Evolutionary conservation across 1,140 invertebrate species (phyloP).

Genomic region (Muscidifurax raptorellus): DNA sequence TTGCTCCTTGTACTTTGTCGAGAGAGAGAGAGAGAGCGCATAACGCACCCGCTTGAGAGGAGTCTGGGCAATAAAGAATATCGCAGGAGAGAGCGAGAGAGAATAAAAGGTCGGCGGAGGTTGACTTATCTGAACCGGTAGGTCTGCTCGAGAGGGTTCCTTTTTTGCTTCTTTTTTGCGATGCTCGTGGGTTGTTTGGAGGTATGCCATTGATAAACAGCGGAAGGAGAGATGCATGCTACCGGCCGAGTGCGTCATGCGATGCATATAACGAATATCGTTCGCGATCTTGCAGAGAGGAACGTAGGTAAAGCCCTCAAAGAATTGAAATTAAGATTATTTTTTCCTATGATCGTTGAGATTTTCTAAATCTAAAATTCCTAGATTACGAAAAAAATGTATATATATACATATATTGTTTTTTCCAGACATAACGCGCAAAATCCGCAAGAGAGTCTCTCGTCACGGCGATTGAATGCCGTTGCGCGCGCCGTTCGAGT

Average conservation of each 20-base stretch:
- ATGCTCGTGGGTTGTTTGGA: neutral
- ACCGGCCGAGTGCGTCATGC: neutral
- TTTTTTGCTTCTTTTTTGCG: slow-evolving; percentile 13
- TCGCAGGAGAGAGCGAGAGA: slow-evolving; percentile 34
- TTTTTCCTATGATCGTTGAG: too few species aligned
- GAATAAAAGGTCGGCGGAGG: slow-evolving; percentile 64
- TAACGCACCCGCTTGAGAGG: slow-evolving; percentile 53
- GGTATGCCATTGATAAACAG: neutral
- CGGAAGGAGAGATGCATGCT: neutral
- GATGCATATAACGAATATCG: too few species aligned
- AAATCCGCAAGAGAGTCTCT: neutral
- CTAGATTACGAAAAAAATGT: too few species aligned
- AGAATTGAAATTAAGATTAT: neutral
- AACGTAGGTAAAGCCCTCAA: neutral
- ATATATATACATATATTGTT: neutral
- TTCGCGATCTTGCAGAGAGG: too few species aligned
- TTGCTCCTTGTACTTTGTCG: slow-evolving; percentile 65
- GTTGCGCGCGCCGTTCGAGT: neutral
- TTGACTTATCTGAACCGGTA: slow-evolving; percentile 70
- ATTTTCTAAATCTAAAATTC: too few species aligned
- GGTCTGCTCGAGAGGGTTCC: slow-evolving; percentile 9
- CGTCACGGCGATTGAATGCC: slow-evolving; percentile 1
- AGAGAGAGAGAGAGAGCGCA: slow-evolving; percentile 54
- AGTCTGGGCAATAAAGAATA: slow-evolving; percentile 67
- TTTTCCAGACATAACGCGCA: neutral